Percentiles rank a stretch among this genome's conserved stretches.
phyloP scores from a whole-genome alignment of 2,113 vertebrate genomes.

The Calcarius ornatus region DNA sequence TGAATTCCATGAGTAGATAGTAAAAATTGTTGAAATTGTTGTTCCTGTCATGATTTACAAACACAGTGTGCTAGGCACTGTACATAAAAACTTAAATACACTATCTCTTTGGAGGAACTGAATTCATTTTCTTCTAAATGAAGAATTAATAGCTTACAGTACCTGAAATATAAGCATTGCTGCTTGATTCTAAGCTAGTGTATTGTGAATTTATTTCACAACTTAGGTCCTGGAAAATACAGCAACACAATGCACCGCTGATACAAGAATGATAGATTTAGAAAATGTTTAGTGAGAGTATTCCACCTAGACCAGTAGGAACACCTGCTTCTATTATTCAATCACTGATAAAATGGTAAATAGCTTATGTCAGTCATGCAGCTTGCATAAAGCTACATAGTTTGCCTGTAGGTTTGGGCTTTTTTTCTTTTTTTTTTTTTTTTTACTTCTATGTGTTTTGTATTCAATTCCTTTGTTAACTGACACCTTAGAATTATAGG shows the following conservation, averaged over 20 bases:
- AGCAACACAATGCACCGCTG: conserved; percentile 59
- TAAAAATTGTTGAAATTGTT: not conserved
- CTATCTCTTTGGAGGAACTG: not conserved
- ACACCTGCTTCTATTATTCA: conserved; percentile 76
- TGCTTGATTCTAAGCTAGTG: conserved; percentile 38
- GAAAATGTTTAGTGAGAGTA: conserved; percentile 67
- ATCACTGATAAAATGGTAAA: conserved; percentile 76
- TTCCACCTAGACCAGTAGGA: conserved; percentile 68
- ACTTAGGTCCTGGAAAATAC: conserved; percentile 53
- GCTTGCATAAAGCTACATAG: conserved; percentile 61
- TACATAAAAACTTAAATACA: not conserved
- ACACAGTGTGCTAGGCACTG: not conserved
- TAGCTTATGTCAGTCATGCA: conserved; percentile 69
- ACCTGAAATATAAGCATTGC: conserved; percentile 22
- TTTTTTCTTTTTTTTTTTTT: not conserved
- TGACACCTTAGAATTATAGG: conserved; percentile 60
- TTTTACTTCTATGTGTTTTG: conserved; percentile 30
- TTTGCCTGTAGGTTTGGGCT: conserved; percentile 64
- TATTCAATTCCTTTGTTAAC: conserved; percentile 66
- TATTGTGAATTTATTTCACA: conserved; percentile 57
- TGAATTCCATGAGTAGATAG: not conserved
- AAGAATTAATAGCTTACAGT: conserved; percentile 29
- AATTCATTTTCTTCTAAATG: conserved; percentile 59
- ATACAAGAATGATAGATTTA: conserved; percentile 70
- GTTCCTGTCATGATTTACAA: not conserved